A percentile compares a stretch with the other conserved stretches of the same genome.
phyloP scores from a whole-genome alignment of 2,888 invertebrate species.

The Theretra japonica region DNA sequence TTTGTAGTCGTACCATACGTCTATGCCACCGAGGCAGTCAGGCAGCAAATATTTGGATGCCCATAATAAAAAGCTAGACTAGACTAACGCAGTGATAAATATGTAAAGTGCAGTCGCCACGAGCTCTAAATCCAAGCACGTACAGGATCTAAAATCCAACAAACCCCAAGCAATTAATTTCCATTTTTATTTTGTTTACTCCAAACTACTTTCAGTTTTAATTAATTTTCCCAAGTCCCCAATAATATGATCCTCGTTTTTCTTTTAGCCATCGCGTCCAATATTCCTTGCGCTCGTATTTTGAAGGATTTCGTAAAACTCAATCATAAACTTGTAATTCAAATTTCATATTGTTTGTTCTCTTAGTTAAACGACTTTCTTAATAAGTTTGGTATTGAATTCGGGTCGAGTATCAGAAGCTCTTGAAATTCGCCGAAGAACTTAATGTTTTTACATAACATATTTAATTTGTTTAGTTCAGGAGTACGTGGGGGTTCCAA shows the following conservation, averaged over 20 bases:
- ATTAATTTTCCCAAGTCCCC: constrained; percentile 17
- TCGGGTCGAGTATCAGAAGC: constrained; percentile 46
- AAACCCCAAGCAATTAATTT: not conserved
- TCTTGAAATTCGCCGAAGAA: constrained; percentile 45
- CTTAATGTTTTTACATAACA: constrained; percentile 40
- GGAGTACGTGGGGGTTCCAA: not conserved
- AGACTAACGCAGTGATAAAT: not conserved
- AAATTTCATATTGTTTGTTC: constrained; percentile 55
- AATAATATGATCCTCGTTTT: constrained; percentile 13
- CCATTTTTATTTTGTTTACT: not conserved
- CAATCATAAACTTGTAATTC: constrained; percentile 52
- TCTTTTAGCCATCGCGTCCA: not conserved
- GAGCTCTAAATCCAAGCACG: not conserved
- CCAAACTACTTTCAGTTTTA: constrained; percentile 11
- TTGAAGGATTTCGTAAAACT: constrained; percentile 44
- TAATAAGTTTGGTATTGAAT: constrained; percentile 48
- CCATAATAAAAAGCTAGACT: too few relatives aligned
- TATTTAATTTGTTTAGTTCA: not conserved
- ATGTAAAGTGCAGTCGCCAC: not conserved
- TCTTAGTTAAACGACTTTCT: constrained; percentile 53
- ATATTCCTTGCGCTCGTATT: constrained; percentile 17
- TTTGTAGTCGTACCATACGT: too few relatives aligned
- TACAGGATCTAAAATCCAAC: not conserved
- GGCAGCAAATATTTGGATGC: not conserved
- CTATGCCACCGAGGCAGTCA: too few relatives aligned